Conservation (phyloP, 64 coral and sea anemone species). For the Anthopleura sola region DNA sequence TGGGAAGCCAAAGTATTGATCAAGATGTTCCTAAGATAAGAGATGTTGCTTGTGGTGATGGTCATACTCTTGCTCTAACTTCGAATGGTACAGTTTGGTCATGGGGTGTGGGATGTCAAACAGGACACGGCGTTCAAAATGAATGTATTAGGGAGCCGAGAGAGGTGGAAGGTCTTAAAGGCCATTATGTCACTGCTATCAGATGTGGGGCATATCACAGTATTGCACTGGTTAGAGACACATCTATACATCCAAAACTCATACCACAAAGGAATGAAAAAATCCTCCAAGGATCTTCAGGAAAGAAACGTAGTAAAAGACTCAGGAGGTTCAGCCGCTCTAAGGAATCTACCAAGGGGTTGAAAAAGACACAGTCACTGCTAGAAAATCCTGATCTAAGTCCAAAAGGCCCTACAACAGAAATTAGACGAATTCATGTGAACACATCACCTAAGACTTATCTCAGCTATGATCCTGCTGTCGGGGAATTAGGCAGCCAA, state of each 20-base stretch:
- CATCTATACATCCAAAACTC: neutral
- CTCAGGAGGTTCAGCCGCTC: neutral
- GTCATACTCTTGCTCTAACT: conserved; percentile 73
- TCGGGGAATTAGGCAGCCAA: neutral
- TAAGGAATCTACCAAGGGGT: conserved; percentile 11
- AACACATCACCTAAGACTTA: conserved; percentile 4
- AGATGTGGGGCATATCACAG: conserved; percentile 87
- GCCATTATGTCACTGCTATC: conserved; percentile 68
- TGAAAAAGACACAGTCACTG: conserved; percentile 8
- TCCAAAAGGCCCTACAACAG: conserved; percentile 5
- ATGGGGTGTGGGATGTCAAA: conserved; percentile 81
- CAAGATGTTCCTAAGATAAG: conserved; percentile 26
- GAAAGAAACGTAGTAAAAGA: conserved; percentile 13
- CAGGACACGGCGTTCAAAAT: conserved; percentile 49
- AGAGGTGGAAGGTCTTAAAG: conserved; percentile 51
- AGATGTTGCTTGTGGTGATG: conserved; percentile 75
- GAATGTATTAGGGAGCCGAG: conserved; percentile 46
- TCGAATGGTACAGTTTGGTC: conserved; percentile 77
- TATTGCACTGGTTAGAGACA: conserved; percentile 66
- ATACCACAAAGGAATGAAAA: conserved; percentile 19
- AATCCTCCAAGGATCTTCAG: neutral
- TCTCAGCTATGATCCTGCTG: neutral
- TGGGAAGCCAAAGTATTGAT: neutral
- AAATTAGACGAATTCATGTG: neutral
- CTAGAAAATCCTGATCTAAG: neutral